Percentiles rank a stretch among this genome's conserved stretches.
phyloP scores from a whole-genome alignment of 1,140 invertebrate species.

The Drosophila seguyi region DNA sequence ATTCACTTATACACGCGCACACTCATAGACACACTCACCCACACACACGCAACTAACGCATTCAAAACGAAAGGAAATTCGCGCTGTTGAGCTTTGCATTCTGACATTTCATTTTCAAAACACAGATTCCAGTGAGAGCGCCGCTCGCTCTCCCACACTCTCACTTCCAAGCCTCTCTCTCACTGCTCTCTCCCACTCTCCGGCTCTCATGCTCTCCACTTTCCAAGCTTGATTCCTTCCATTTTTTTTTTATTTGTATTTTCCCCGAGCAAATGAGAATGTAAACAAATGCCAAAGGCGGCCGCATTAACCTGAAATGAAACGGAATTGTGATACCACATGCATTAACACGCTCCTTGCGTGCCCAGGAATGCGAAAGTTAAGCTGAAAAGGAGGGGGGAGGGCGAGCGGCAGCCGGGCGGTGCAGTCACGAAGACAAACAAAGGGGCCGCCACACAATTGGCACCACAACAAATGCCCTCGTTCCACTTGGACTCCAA shows the following conservation, averaged over 20 bases:
- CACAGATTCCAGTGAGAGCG: constrained; percentile 70
- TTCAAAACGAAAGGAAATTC: constrained; percentile 57
- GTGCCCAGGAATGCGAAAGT: constrained; percentile 11
- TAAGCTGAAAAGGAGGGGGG: too few relatives aligned
- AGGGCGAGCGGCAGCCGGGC: neutral
- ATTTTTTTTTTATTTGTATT: constrained; percentile 26
- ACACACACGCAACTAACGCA: constrained; percentile 18
- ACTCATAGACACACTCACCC: constrained; percentile 3
- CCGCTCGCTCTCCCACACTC: constrained; percentile 9
- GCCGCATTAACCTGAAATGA: constrained; percentile 42
- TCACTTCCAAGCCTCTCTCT: constrained; percentile 32
- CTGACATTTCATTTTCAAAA: constrained; percentile 81
- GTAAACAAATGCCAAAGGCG: constrained; percentile 70
- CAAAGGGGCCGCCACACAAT: constrained; percentile 28
- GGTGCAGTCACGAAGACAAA: constrained; percentile 34
- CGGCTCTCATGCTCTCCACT: constrained; percentile 24
- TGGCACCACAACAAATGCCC: constrained; percentile 30
- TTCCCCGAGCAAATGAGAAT: constrained; percentile 55
- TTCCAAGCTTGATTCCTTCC: constrained; percentile 28
- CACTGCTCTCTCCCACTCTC: constrained; percentile 27
- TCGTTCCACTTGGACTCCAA: constrained; percentile 38
- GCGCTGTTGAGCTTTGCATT: constrained; percentile 80
- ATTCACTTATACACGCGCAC: constrained; percentile 70
- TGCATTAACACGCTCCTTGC: constrained; percentile 38
- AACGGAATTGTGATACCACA: constrained; percentile 42